Percentiles rank a stretch among this genome's conserved stretches.
Evolutionary conservation across 1,140 invertebrate species (phyloP).

Genomic region (Colletes latitarsis): DNA sequence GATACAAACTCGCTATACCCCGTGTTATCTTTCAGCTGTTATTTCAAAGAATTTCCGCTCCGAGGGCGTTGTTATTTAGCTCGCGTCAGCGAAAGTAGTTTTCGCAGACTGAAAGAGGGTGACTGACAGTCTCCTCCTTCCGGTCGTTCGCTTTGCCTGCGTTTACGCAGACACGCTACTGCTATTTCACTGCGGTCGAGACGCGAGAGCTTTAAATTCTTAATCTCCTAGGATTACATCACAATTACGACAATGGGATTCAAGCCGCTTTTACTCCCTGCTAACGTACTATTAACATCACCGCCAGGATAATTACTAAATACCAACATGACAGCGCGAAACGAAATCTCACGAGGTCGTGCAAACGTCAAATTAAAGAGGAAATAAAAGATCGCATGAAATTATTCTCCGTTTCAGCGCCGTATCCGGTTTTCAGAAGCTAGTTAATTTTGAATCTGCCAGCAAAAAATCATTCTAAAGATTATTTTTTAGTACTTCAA

Average conservation of each 20-base stretch:
- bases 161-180: slow-evolving; percentile 14
- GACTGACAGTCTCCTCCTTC: slow-evolving; percentile 1
- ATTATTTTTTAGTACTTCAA: too few relatives aligned
- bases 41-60: slow-evolving; percentile 37
- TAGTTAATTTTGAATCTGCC: too few relatives aligned
- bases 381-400: neutral
- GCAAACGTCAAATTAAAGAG: neutral
- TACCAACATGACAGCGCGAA: neutral
- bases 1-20: neutral
- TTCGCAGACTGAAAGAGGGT: neutral
- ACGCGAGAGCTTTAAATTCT: slow-evolving; percentile 27
- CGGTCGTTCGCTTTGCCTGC: slow-evolving; percentile 19
- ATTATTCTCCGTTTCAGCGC: neutral
- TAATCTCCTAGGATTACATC: slow-evolving; percentile 37
- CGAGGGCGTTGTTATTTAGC: slow-evolving; percentile 26
- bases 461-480: too few relatives aligned
- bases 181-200: neutral
- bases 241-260: slow-evolving; percentile 35
- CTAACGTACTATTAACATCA: slow-evolving; percentile 15
- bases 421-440: too few relatives aligned
- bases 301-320: neutral
- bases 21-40: slow-evolving; percentile 22
- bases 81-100: slow-evolving; percentile 35
- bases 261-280: neutral
- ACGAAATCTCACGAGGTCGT: neutral